Evolutionary conservation across 2,888 invertebrate genomes (phyloP).

Genomic region (Hirudinaria manillensis): DNA sequence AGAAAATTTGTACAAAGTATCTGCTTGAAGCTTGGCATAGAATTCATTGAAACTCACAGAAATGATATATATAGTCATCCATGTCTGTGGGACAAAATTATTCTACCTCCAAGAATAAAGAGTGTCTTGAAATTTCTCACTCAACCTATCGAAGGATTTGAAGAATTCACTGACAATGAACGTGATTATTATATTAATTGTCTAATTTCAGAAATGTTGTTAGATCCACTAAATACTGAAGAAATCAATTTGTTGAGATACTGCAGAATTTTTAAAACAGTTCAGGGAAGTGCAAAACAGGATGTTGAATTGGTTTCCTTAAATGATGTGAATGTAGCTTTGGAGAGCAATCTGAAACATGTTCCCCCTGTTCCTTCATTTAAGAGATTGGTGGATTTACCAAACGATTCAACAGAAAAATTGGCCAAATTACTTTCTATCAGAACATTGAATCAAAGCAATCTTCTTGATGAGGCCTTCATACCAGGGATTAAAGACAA

Average conservation of each 20-base stretch:
- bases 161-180: neutral
- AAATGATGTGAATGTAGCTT: neutral
- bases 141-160: neutral
- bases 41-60: conserved; percentile 12
- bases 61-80: conserved; percentile 20
- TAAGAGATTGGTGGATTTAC: neutral
- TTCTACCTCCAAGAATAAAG: conserved; percentile 15
- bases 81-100: conserved; percentile 17
- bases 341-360: neutral
- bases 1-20: conserved; percentile 2
- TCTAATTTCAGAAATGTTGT: neutral
- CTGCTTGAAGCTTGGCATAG: conserved; percentile 20
- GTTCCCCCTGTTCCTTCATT: conserved; percentile 1
- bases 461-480: neutral
- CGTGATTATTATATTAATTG: neutral
- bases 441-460: neutral
- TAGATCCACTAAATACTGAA: neutral
- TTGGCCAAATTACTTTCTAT: neutral
- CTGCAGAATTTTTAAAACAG: conserved; percentile 26
- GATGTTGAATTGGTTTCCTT: neutral
- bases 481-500: neutral
- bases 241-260: neutral
- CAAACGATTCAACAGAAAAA: neutral
- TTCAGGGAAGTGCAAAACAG: neutral
- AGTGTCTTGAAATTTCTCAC: conserved; percentile 12